phyloP scores from a whole-genome alignment of 2,797 vertebrate genomes.

The Hypotaenidia philippensis region DNA sequence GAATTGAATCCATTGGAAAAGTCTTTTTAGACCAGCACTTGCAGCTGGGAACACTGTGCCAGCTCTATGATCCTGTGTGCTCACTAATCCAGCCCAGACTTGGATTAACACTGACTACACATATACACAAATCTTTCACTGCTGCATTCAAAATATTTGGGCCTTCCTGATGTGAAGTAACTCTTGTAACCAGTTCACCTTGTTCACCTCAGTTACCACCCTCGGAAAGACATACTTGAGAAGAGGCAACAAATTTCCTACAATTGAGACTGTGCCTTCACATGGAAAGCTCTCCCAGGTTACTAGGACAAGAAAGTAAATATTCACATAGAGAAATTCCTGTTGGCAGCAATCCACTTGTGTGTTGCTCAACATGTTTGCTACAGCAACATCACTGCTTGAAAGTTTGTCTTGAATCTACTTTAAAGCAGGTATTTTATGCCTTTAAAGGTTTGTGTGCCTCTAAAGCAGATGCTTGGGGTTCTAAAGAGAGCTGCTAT shows the following conservation, averaged over 20 bases:
- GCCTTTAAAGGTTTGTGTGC: neutral
- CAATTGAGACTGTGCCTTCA: neutral
- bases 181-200: neutral
- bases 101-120: neutral
- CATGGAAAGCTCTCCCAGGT: neutral
- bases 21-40: neutral
- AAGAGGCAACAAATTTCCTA: neutral
- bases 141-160: neutral
- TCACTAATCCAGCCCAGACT: neutral
- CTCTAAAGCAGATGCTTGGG: neutral
- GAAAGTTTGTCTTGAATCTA: neutral
- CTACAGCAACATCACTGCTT: neutral
- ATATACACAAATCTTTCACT: neutral
- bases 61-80: neutral
- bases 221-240: neutral
- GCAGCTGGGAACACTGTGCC: neutral
- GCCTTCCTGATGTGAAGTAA: neutral
- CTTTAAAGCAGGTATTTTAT: neutral
- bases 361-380: neutral
- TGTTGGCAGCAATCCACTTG: neutral
- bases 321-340: neutral
- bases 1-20: neutral
- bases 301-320: neutral
- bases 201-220: neutral
- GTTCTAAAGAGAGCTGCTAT: neutral